Percentiles rank a stretch among this genome's conserved stretches.
These are phyloP conservation scores for Gavialis gangeticus DNA, from an alignment of 2,113 vertebrate species.

Conservation along the genomic window DNA sequence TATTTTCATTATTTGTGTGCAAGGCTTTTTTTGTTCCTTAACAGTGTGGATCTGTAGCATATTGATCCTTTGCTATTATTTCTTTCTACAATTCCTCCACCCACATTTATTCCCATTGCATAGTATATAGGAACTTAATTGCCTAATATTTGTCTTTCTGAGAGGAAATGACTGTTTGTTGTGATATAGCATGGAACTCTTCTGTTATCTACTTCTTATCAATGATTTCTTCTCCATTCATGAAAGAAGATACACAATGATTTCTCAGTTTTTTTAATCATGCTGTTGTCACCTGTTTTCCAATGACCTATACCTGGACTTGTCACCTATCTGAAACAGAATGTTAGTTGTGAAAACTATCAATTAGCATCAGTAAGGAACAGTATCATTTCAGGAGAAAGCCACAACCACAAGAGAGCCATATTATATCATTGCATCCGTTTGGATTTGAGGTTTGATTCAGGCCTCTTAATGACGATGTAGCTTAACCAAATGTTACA, in stretches of 20 bases:
- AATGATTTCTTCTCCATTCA: neutral
- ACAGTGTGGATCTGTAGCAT: neutral
- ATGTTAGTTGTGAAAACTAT: neutral
- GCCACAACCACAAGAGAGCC: neutral
- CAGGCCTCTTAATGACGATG: neutral
- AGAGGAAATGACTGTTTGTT: neutral
- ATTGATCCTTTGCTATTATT: neutral
- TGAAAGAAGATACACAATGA: neutral
- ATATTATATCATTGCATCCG: neutral
- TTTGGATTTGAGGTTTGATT: neutral
- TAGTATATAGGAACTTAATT: neutral
- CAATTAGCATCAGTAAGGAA: neutral
- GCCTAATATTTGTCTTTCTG: neutral
- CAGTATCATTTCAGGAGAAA: neutral
- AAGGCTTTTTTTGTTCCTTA: neutral
- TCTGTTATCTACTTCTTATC: neutral
- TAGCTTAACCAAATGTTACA: conserved; percentile 1
- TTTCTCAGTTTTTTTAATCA: neutral
- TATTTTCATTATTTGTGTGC: neutral
- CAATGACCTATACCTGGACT: neutral
- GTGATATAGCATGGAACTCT: neutral
- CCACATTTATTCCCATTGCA: neutral
- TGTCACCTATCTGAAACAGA: neutral
- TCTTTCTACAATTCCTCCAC: neutral
- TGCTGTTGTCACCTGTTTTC: neutral